phyloP scores from a whole-genome alignment of 2,113 vertebrate species.

The Pelodiscus sinensis region DNA sequence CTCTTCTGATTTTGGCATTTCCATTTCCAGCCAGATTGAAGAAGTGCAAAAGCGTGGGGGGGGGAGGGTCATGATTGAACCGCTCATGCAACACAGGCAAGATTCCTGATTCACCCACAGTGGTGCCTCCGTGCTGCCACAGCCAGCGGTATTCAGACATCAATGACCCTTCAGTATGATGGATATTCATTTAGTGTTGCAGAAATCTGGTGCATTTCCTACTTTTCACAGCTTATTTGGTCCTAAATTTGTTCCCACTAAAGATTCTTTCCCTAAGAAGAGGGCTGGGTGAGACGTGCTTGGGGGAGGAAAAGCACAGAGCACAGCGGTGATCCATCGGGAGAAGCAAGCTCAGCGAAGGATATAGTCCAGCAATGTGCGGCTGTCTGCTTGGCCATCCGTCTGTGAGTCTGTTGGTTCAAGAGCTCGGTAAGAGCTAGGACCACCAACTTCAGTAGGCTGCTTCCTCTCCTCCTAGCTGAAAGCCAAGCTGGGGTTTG shows the following conservation, averaged over 20 bases:
- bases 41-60: not conserved
- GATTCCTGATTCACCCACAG: not conserved
- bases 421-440: too few species aligned
- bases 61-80: not conserved
- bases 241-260: not conserved
- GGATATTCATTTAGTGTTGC: accelerated
- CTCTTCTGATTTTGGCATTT: not conserved
- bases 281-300: not conserved
- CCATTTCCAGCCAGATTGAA: not conserved
- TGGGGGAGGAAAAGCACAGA: not conserved
- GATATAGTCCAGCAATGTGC: too few species aligned
- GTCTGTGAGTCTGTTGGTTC: too few species aligned
- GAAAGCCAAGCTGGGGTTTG: too few species aligned
- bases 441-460: too few species aligned
- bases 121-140: not conserved
- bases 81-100: not conserved
- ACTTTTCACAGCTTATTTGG: not conserved
- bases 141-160: accelerated
- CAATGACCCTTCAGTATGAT: accelerated
- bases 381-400: too few species aligned
- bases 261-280: not conserved
- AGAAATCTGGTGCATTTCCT: not conserved
- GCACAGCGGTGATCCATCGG: not conserved
- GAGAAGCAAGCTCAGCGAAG: not conserved
- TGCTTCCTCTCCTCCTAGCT: too few species aligned